phyloP scores from a whole-genome alignment of 1,140 invertebrate species.

The Zaprionus lachaisei region DNA sequence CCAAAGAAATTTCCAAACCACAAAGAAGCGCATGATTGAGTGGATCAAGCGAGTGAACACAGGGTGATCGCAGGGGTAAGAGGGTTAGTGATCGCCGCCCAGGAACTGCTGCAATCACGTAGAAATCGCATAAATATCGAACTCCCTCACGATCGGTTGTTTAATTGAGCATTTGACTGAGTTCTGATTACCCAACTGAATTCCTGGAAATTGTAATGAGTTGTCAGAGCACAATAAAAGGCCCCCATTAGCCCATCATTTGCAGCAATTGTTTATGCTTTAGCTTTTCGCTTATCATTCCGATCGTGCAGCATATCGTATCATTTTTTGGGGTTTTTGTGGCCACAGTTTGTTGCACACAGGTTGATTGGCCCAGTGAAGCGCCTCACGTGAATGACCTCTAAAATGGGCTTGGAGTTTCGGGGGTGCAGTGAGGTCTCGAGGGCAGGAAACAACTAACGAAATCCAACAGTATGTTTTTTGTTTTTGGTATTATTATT shows the following conservation, averaged over 20 bases:
- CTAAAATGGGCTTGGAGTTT: conserved; percentile 56
- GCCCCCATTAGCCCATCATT: conserved; percentile 23
- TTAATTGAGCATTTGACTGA: conserved; percentile 40
- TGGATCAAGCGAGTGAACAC: conserved; percentile 10
- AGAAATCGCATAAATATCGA: conserved; percentile 61
- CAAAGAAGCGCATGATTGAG: conserved; percentile 33
- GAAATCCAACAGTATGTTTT: conserved; percentile 49
- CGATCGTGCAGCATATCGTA: conserved; percentile 43
- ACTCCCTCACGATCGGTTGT: conserved; percentile 23
- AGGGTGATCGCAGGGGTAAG: conserved; percentile 18
- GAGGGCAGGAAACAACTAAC: conserved; percentile 48
- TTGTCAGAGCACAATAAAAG: conserved; percentile 24
- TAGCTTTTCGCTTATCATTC: conserved; percentile 35
- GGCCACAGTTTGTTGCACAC: conserved; percentile 69
- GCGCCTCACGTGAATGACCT: conserved; percentile 67
- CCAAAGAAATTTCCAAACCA: conserved; percentile 37
- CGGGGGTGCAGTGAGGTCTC: background rate
- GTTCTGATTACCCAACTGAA: conserved; percentile 22
- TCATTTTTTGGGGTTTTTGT: conserved; percentile 27
- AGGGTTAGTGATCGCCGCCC: conserved; percentile 48
- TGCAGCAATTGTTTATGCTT: conserved; percentile 21
- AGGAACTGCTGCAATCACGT: conserved; percentile 81
- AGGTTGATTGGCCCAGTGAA: conserved; percentile 46
- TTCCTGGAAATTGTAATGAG: conserved; percentile 59
- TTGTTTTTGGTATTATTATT: conserved; percentile 46